Evolutionary conservation across 2,888 invertebrate species (phyloP).

Genomic region (Oscheius sp.): DNA sequence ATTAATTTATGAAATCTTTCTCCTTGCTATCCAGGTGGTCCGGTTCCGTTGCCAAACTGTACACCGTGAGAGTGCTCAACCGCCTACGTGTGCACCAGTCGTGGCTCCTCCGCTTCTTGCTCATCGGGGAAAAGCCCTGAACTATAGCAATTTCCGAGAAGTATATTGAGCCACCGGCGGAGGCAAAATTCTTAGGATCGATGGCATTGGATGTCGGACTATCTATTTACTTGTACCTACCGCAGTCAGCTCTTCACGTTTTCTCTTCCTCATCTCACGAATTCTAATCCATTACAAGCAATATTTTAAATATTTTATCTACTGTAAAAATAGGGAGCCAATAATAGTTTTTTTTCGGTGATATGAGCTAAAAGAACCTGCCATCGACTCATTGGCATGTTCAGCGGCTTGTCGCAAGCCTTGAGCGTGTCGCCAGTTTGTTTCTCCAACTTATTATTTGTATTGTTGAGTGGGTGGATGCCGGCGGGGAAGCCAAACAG

Average conservation of each 20-base stretch:
- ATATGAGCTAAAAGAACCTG: background rate
- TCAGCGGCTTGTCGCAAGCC: slow-evolving; percentile 37
- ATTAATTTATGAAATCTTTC: background rate
- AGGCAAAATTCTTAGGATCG: background rate
- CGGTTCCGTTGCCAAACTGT: slow-evolving; percentile 25
- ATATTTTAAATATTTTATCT: background rate
- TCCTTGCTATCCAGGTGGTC: slow-evolving; percentile 5
- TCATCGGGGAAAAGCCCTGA: slow-evolving; percentile 20
- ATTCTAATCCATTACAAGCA: background rate
- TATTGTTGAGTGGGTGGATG: slow-evolving; percentile 42
- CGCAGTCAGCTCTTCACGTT: slow-evolving; percentile 13
- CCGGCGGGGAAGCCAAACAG: slow-evolving; percentile 37
- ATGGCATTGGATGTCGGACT: slow-evolving; percentile 15
- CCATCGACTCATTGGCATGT: slow-evolving; percentile 24
- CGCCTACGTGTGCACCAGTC: slow-evolving; percentile 29
- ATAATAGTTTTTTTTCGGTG: too few species aligned
- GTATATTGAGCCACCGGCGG: background rate
- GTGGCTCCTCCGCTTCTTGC: slow-evolving; percentile 24
- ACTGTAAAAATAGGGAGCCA: background rate
- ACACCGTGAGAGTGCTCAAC: slow-evolving; percentile 30
- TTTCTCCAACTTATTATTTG: slow-evolving; percentile 43
- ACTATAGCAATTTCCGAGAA: background rate
- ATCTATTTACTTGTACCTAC: slow-evolving; percentile 32
- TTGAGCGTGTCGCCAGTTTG: slow-evolving; percentile 38
- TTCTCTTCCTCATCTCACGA: too few species aligned